Conservation (phyloP, 2,113 vertebrate genomes). For the Eidolon helvum region DNA sequence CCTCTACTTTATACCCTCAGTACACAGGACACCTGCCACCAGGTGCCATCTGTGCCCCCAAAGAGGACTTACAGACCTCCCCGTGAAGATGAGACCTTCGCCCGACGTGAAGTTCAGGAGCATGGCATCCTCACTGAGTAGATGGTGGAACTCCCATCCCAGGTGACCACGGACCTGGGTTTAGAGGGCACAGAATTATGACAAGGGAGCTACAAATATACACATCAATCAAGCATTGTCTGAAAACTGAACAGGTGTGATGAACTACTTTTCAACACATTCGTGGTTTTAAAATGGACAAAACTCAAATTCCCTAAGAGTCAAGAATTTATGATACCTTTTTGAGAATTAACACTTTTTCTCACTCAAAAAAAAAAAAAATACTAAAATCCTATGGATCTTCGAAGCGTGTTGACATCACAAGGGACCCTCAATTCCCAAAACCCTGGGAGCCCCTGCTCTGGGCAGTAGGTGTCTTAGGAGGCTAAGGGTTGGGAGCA, state of each 20-base stretch:
- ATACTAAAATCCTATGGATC: not conserved
- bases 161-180: fast-evolving
- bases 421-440: not conserved
- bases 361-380: not conserved
- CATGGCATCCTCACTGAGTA: fast-evolving
- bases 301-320: not conserved
- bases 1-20: fast-evolving
- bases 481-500: fast-evolving
- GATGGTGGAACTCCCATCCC: not conserved
- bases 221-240: fast-evolving
- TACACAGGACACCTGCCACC: not conserved
- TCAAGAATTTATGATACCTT: not conserved
- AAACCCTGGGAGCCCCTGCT: not conserved
- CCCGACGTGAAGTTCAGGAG: not conserved
- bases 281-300: too few relatives aligned
- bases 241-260: fast-evolving
- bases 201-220: not conserved
- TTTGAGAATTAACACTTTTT: not conserved
- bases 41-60: fast-evolving
- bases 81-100: not conserved
- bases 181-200: not conserved
- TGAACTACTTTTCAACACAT: not conserved
- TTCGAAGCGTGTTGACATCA: not conserved
- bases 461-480: too few relatives aligned
- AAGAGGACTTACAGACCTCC: not conserved